phyloP scores from a whole-genome alignment of 2,888 invertebrate species.

The Ernsta delagoae region DNA sequence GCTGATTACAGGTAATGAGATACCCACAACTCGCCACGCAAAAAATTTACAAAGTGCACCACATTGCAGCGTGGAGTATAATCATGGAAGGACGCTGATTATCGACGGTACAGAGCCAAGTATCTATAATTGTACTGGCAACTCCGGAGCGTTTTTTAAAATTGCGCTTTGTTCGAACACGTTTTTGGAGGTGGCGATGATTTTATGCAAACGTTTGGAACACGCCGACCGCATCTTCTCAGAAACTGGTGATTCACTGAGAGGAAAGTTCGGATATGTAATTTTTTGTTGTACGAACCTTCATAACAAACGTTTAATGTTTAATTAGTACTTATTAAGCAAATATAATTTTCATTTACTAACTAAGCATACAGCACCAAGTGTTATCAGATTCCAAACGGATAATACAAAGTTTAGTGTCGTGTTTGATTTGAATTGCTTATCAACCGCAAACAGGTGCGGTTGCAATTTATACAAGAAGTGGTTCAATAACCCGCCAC shows the following conservation, averaged over 20 bases:
- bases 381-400: constrained; percentile 13
- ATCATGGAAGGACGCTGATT: not conserved
- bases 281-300: not conserved
- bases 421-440: constrained; percentile 26
- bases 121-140: constrained; percentile 5
- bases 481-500: constrained; percentile 35
- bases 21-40: constrained; percentile 48
- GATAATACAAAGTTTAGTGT: constrained; percentile 4
- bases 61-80: constrained; percentile 35
- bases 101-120: not conserved
- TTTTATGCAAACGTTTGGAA: not conserved
- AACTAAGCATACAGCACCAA: not conserved
- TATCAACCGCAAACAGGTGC: constrained; percentile 35
- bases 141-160: not conserved
- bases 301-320: too few species aligned
- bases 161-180: not conserved
- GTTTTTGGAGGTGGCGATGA: not conserved
- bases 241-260: constrained; percentile 1
- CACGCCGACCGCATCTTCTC: not conserved
- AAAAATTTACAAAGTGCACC: constrained; percentile 64
- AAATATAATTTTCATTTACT: not conserved
- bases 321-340: too few species aligned
- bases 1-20: constrained; percentile 59
- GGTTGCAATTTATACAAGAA: constrained; percentile 32
- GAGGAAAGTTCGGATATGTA: not conserved